Evolutionary conservation across 2,888 invertebrate species (phyloP), one percentile per base, ranked within the genome.

Genomic region (Cordilura impudica): DNA sequence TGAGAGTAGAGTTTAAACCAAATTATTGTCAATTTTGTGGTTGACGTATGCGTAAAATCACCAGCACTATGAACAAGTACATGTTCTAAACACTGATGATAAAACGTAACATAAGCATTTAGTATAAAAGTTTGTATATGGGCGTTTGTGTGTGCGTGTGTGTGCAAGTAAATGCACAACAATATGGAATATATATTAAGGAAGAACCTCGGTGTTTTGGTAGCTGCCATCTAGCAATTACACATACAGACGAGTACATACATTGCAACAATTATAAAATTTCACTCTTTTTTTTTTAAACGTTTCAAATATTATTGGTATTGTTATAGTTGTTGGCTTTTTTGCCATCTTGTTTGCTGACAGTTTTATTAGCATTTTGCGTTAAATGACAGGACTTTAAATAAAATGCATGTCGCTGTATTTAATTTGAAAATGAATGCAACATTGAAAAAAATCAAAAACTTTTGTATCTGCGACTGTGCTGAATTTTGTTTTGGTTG

Each of bases 21-120:
- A 79, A 79, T 79, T 79, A 79, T 71, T 79, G 79, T 79, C 75
- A 79, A 79, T 79, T 79, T 75, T 79, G 79, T 75, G 79, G 79
- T 75, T 79, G 79, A 79, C 79, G 75, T 79, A 71, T 79, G 79
- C 79, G 79, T 79, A 71, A 79, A 79, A 79, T 79, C 79, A 79
- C 79, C 79, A 75, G 71, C 75, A 75, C 75, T 71, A 71, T 43
- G 47, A 61, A 66, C 78, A 74, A 66, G 75, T 66, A 71, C 75
- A 69, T 71, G 71, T 35, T 67, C 70, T 74, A 78, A 69, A 63
- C 73, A 71, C 70, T 54, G 71, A 71, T 61, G 66, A 71, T 56
- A 79, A 75, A 71, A 71, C 79, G 75, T 75, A 71, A 79, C 78
- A 69, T 70, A 26, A 26, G 6, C 26, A 26, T 4, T 6, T 2